Evolutionary conservation across 2,113 vertebrate genomes (phyloP), one percentile per base, ranked within the genome.

Genomic region (Nipponia nippon): DNA sequence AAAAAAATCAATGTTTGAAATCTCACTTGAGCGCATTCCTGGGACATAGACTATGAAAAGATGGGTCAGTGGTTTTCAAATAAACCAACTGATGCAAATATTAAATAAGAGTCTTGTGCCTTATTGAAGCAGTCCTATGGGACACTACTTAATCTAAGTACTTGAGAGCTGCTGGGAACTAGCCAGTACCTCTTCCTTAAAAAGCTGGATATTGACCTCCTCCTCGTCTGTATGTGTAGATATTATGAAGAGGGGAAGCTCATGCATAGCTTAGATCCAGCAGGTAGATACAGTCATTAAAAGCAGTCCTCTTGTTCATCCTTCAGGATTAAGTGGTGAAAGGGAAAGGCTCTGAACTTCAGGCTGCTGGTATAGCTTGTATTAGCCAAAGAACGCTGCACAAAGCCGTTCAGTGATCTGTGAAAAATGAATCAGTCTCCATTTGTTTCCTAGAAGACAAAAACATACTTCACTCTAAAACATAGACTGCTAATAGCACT

Each of bases 391-490:
- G 19, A 56, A 10, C 1, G 0, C 30, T 69, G 25, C 50, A n/a
- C 5, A 53, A 66, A 73, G 36, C 9, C 1, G 0, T 21, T 25
- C 34, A 65, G 13, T 23, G 29, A 21, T 9, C 17, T 0, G 0
- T 56, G 46, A 52, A 67, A 80, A 72, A 26, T 55, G 6, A 15
- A 71, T 34, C 34, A 11, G 8, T 20, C n/a, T 91, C 23, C 71
- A 2, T 67, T 62, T 23, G 14, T 72, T 87, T 95, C 50, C n/a
- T 30, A 26, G 44, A 82, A 44, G 40, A 69, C 30, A 61, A 67
- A 81, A 40, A 10, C 29, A 22, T 18, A 34, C 44, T 44, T 32
- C 6, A 22, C 19, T 53, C 26, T 26, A 58, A 66, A 72, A 90
- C 1, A 32, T 1, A 44, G 36, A 21, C 6, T 34, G 11, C 13